Conservation (phyloP, 2,888 invertebrate genomes). For the Chrysolina americana region DNA sequence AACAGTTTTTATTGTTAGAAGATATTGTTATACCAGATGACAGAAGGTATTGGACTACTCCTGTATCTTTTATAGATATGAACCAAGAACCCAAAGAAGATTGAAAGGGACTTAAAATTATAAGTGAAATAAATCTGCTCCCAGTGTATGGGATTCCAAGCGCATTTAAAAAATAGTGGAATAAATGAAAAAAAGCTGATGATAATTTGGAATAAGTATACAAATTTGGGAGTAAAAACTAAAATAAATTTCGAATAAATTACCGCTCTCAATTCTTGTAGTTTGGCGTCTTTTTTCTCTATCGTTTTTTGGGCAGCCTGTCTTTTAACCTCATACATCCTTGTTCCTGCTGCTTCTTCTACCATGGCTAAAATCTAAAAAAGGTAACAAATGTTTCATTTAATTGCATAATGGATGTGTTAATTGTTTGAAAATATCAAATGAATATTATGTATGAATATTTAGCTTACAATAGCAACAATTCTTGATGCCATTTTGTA, state of each 20-base stretch:
- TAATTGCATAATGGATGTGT: background rate
- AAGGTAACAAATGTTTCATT: conserved; percentile 22
- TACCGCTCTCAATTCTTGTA: conserved; percentile 79
- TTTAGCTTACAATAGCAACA: too few relatives aligned
- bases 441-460: too few relatives aligned
- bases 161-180: too few relatives aligned
- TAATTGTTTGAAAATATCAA: background rate
- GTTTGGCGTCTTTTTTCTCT: conserved; percentile 92
- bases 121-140: too few relatives aligned
- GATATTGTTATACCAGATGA: background rate
- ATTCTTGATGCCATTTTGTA: too few relatives aligned
- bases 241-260: background rate
- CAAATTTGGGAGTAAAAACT: background rate
- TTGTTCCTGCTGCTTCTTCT: conserved; percentile 98
- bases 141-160: too few relatives aligned
- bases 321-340: conserved; percentile 96
- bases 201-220: too few relatives aligned
- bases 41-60: too few relatives aligned
- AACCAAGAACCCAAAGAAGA: too few relatives aligned
- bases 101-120: too few relatives aligned
- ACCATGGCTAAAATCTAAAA: conserved; percentile 92
- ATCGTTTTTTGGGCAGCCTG: conserved; percentile 89
- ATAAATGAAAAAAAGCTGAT: too few relatives aligned
- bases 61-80: too few relatives aligned
- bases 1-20: conserved; percentile 1